Conservation (phyloP, 2,113 vertebrate species). For the Sinocyclocheilus anophthalmus region DNA sequence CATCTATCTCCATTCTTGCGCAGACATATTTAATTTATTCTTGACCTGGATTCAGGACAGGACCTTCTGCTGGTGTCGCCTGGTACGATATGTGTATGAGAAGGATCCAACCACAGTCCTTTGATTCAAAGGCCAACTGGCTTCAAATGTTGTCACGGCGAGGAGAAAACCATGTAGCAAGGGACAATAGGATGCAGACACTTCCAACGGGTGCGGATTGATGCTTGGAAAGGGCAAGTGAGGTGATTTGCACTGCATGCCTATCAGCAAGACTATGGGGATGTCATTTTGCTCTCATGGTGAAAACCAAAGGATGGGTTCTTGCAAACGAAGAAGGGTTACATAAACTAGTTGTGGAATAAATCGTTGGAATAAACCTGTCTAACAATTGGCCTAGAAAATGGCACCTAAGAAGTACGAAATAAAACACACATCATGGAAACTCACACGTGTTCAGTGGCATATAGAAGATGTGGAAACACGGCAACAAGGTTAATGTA, state of each 20-base stretch:
- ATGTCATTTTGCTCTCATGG: slow-evolving; percentile 12
- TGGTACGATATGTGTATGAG: slow-evolving; percentile 2
- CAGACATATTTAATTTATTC: background rate
- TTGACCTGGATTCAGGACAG: slow-evolving; percentile 38
- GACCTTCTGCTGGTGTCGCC: background rate
- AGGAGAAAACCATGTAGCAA: background rate
- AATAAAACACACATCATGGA: slow-evolving; percentile 31
- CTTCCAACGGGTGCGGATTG: slow-evolving; percentile 21
- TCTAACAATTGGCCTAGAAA: background rate
- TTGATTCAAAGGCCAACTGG: slow-evolving; percentile 50
- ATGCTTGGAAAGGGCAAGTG: slow-evolving; percentile 26
- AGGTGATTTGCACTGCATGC: slow-evolving; percentile 33
- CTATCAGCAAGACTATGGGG: slow-evolving; percentile 6
- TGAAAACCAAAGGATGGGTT: slow-evolving; percentile 14
- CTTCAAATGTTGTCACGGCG: slow-evolving; percentile 27
- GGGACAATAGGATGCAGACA: slow-evolving; percentile 24
- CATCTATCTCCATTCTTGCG: slow-evolving; percentile 12
- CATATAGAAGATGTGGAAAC: slow-evolving; percentile 31
- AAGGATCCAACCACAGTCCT: slow-evolving; percentile 21
- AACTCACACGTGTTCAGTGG: slow-evolving; percentile 28
- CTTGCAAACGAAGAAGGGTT: no score
- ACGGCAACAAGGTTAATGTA: slow-evolving; percentile 66
- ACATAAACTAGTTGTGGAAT: background rate
- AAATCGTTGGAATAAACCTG: background rate
- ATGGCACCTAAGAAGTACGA: background rate